Evolutionary conservation across 2,113 vertebrate species (phyloP).

Genomic region (Sprattus sprattus): DNA sequence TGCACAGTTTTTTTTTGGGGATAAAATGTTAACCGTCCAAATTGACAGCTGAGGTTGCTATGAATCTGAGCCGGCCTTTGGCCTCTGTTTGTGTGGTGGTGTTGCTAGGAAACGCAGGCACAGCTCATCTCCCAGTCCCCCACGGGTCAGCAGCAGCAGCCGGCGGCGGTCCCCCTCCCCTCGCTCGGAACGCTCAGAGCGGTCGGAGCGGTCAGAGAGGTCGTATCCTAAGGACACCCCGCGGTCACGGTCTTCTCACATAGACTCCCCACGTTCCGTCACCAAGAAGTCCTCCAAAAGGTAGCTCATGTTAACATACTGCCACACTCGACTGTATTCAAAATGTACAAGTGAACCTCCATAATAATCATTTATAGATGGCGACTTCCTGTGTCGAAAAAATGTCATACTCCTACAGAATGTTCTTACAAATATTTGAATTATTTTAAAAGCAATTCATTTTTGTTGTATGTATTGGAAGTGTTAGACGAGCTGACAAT

Average conservation of each 20-base stretch:
- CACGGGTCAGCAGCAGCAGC: constrained; percentile 82
- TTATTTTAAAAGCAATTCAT: too few species aligned
- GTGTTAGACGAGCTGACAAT: neutral
- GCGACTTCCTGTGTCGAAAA: neutral
- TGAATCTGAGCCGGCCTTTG: constrained; percentile 28
- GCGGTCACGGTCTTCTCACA: constrained; percentile 84
- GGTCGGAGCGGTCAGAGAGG: constrained; percentile 73
- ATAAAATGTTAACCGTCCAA: neutral
- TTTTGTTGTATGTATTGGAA: neutral
- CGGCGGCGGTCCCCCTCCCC: constrained; percentile 90
- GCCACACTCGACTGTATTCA: neutral
- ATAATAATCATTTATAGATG: neutral
- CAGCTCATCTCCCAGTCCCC: constrained; percentile 88
- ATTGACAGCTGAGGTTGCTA: neutral
- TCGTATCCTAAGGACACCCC: constrained; percentile 86
- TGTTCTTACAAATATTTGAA: neutral
- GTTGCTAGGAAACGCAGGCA: constrained; percentile 86
- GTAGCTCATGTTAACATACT: constrained; percentile 59
- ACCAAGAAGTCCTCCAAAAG: constrained; percentile 91
- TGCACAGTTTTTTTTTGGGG: neutral
- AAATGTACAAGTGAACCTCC: neutral
- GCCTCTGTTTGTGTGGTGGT: constrained; percentile 24
- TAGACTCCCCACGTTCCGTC: constrained; percentile 91
- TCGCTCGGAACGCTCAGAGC: constrained; percentile 73
- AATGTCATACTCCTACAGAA: neutral